Evolutionary conservation across 2,113 vertebrate genomes (phyloP).

Genomic region (Penelope pileata): DNA sequence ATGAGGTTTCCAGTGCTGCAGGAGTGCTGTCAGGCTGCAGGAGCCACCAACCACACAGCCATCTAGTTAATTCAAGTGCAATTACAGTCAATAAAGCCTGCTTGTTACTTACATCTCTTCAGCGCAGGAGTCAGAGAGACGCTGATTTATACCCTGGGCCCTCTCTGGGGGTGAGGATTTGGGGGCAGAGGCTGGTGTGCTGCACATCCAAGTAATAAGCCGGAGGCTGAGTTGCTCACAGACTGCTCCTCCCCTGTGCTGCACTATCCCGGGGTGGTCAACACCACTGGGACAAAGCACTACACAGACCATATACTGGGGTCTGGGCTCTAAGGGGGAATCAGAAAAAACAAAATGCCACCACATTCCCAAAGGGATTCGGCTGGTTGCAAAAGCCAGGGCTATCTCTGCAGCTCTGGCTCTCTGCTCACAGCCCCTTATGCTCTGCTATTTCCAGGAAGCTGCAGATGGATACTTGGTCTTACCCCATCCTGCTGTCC

Average conservation of each 20-base stretch:
- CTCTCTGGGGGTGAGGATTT: not conserved
- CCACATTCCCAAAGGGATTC: accelerated
- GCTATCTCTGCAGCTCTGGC: not conserved
- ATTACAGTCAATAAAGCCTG: not conserved
- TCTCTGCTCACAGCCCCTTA: not conserved
- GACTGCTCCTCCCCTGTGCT: not conserved
- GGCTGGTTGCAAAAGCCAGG: not conserved
- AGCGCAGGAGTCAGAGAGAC: accelerated
- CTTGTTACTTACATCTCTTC: not conserved
- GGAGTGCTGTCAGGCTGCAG: slow-evolving; percentile 22
- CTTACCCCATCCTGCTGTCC: not conserved
- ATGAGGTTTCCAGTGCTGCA: not conserved
- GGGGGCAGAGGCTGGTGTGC: not conserved
- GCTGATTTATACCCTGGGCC: not conserved
- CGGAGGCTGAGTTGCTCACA: not conserved
- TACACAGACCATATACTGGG: accelerated
- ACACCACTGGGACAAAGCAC: not conserved
- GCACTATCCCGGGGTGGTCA: not conserved
- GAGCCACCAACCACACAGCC: slow-evolving; percentile 19
- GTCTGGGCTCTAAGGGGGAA: not conserved
- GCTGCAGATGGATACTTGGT: not conserved
- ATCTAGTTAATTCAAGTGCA: slow-evolving; percentile 30
- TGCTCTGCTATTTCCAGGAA: not conserved
- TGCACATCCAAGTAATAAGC: not conserved
- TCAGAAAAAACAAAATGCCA: not conserved